Conservation (phyloP, 2,113 vertebrate genomes). For the Fregata magnificens region DNA sequence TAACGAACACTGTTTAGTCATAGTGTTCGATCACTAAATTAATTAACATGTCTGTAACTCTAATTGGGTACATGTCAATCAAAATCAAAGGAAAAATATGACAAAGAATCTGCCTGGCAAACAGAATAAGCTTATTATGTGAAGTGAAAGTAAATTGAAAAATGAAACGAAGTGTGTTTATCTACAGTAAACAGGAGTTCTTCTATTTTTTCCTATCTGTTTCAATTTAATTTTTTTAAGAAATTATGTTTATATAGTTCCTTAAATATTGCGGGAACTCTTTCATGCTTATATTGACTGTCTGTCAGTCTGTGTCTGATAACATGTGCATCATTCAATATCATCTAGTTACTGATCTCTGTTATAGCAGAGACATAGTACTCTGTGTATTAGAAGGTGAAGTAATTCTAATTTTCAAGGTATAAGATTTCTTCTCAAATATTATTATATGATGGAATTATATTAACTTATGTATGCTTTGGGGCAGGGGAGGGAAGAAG, state of each 20-base stretch:
- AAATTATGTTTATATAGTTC: background rate
- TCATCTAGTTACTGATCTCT: background rate
- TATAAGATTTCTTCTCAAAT: background rate
- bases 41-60: slow-evolving; percentile 41
- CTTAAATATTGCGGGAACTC: background rate
- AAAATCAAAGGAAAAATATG: slow-evolving; percentile 6
- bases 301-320: background rate
- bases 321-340: background rate
- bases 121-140: background rate
- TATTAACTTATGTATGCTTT: background rate
- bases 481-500: background rate
- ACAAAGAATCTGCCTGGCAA: background rate
- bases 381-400: background rate
- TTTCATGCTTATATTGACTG: background rate
- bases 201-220: background rate
- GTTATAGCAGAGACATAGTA: background rate
- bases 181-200: background rate
- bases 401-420: background rate
- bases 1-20: slow-evolving; percentile 17
- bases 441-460: background rate
- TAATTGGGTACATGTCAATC: slow-evolving; percentile 37
- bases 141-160: background rate
- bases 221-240: background rate
- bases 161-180: background rate
- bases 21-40: background rate